A percentile compares a stretch with the other conserved stretches of the same genome.
Evolutionary conservation across 2,888 invertebrate genomes (phyloP).

Genomic region (Neocrepidodera transversa): DNA sequence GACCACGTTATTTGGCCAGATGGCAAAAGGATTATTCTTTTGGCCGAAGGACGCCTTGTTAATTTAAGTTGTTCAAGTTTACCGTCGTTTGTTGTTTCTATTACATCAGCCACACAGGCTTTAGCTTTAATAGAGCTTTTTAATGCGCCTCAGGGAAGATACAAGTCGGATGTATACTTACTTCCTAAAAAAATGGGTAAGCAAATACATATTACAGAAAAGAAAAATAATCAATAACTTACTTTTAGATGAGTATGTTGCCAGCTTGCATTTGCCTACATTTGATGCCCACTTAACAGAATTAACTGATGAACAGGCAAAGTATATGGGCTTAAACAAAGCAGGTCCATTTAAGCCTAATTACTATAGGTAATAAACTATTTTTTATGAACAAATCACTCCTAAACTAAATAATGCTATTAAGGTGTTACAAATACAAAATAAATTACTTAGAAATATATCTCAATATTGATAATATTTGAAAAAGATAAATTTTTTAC

Average conservation of each 20-base stretch:
- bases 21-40: conserved; percentile 90
- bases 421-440: no score
- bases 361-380: conserved; percentile 83
- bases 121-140: conserved; percentile 95
- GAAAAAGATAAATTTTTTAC: no score
- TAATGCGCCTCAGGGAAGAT: conserved; percentile 92
- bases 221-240: not conserved
- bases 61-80: conserved; percentile 97
- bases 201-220: conserved; percentile 38
- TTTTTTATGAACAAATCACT: no score
- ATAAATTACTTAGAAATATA: no score
- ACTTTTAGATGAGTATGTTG: conserved; percentile 91
- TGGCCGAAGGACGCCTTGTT: conserved; percentile 94
- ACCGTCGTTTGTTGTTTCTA: conserved; percentile 97
- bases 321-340: conserved; percentile 96
- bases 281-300: conserved; percentile 98
- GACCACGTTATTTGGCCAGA: conserved; percentile 99
- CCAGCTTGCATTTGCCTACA: conserved; percentile 93
- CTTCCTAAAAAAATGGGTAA: conserved; percentile 98
- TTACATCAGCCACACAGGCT: conserved; percentile 97
- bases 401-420: no score
- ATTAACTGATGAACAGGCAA: conserved; percentile 94
- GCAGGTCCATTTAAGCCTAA: conserved; percentile 99
- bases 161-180: conserved; percentile 96
- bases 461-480: no score